Conservation (phyloP, 2,888 invertebrate species). For the Drosophila gaucha region DNA sequence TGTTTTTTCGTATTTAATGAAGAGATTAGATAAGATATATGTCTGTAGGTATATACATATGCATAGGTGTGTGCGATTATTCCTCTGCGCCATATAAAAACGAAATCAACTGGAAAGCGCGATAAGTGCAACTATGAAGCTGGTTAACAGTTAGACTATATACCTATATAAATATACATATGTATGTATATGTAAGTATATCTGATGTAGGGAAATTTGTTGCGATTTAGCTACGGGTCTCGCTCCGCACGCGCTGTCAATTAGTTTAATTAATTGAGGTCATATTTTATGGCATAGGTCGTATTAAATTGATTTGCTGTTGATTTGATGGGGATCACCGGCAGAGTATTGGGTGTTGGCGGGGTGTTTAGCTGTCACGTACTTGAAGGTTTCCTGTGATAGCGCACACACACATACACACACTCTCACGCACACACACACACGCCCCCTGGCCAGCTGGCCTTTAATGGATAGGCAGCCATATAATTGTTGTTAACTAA, state of each 20-base stretch:
- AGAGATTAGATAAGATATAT: constrained; percentile 70
- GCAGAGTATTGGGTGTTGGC: not conserved
- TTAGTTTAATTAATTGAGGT: constrained; percentile 74
- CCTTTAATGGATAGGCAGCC: constrained; percentile 66
- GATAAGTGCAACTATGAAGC: constrained; percentile 57
- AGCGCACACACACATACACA: constrained; percentile 25
- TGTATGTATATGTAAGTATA: constrained; percentile 10
- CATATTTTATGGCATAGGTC: constrained; percentile 65
- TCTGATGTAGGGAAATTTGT: constrained; percentile 22
- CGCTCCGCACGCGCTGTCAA: constrained; percentile 57
- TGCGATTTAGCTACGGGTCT: constrained; percentile 38
- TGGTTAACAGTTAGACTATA: constrained; percentile 20
- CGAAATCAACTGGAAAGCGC: constrained; percentile 56
- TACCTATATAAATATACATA: constrained; percentile 10
- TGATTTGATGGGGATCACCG: constrained; percentile 29
- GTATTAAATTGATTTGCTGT: constrained; percentile 60
- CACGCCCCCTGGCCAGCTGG: constrained; percentile 6
- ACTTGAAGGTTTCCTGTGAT: constrained; percentile 52
- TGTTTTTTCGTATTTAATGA: constrained; percentile 71
- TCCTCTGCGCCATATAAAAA: constrained; percentile 38
- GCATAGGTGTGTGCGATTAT: constrained; percentile 27
- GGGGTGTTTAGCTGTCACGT: constrained; percentile 39
- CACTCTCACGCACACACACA: not conserved
- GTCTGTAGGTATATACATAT: not conserved
- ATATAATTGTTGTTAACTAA: constrained; percentile 69